phyloP scores from a whole-genome alignment of 23 tunicate genomes.

The Clavelina lepadiformis region DNA sequence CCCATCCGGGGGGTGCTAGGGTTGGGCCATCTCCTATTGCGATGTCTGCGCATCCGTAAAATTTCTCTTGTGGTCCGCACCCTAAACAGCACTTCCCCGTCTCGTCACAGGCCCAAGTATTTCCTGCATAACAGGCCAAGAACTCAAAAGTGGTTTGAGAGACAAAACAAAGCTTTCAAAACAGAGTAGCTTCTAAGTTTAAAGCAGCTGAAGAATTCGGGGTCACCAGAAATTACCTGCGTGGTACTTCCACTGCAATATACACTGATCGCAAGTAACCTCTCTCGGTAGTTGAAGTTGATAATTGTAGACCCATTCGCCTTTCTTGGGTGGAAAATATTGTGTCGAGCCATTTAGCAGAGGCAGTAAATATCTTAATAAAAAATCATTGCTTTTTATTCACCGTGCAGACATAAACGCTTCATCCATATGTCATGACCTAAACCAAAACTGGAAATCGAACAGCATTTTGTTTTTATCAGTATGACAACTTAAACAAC shows the following conservation, averaged over 20 bases:
- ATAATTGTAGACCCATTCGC: conserved; percentile 13
- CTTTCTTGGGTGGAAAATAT: conserved; percentile 11
- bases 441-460: no score
- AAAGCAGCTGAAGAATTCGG: no score
- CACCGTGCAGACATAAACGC: no score
- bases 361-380: conserved; percentile 9
- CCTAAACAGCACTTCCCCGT: conserved; percentile 46
- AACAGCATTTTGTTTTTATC: no score
- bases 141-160: no score
- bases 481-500: no score
- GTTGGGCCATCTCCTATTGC: conserved; percentile 45
- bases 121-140: conserved; percentile 30
- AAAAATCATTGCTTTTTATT: neutral
- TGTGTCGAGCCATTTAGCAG: conserved; percentile 13
- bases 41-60: conserved; percentile 80
- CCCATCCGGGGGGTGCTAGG: conserved; percentile 27
- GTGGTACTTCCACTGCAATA: conserved; percentile 75
- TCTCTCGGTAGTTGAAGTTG: conserved; percentile 32
- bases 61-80: conserved; percentile 71
- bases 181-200: no score
- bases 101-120: conserved; percentile 57
- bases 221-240: conserved; percentile 29
- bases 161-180: no score
- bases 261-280: conserved; percentile 57
- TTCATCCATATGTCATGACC: no score